phyloP scores from a whole-genome alignment of 2,113 vertebrate species.

The Zosterops pallidus region DNA sequence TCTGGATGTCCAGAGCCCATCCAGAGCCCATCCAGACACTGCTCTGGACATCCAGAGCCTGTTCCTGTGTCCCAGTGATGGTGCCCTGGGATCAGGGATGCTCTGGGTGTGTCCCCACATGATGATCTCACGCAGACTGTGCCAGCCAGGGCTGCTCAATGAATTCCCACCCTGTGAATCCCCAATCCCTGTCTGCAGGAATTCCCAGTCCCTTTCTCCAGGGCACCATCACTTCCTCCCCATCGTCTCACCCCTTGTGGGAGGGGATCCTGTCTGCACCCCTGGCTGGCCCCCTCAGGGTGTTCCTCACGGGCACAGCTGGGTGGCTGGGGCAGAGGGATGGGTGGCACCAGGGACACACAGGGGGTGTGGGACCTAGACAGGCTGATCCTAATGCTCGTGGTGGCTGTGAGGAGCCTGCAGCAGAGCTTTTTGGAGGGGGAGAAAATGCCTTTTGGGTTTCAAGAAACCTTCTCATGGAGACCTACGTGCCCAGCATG shows the following conservation, averaged over 20 bases:
- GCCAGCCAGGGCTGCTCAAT: not conserved
- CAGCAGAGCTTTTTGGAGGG: not conserved
- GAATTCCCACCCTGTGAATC: fast-evolving
- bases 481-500: fast-evolving
- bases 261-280: too few relatives aligned
- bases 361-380: fast-evolving
- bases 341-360: fast-evolving
- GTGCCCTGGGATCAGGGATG: too few relatives aligned
- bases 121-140: not conserved
- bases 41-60: not conserved
- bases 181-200: not conserved
- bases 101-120: not conserved
- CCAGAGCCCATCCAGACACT: too few relatives aligned
- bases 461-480: not conserved
- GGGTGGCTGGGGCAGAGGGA: not conserved
- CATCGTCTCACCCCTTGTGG: fast-evolving
- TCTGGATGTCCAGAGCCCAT: not conserved
- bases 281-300: not conserved
- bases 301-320: not conserved
- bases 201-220: not conserved
- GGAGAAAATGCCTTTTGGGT: not conserved
- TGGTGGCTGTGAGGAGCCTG: too few relatives aligned
- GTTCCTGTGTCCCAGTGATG: fast-evolving
- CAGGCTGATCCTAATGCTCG: not conserved
- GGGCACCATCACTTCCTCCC: not conserved